Base-by-base conservation (phyloP, 2,113 vertebrate genomes). In the Indicator maculatus region DNA sequence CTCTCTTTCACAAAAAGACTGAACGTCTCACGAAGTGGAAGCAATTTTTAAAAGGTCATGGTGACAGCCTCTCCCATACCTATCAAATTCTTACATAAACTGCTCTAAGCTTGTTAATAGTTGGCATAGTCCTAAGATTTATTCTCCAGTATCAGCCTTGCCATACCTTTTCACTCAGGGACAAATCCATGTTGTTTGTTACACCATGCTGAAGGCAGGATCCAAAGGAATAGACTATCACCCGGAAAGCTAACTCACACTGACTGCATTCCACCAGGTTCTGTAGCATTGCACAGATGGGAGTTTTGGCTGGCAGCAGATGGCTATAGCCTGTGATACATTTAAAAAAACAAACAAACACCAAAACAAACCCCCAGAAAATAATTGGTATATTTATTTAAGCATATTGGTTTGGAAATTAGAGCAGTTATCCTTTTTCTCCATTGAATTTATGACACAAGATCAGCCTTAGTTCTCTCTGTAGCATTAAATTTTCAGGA, bases 231-330 rank as follows among this genome's bases (percentile, higher is more conserved):
- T 96, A 97, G 45, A 98, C 56, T 1, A 98, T 96, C 17, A 99
- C 97, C 53, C 97, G 94, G 24, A 99, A 96, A 33, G 98, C 98
- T 93, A 99, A 94, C 90, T 99, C 98, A 47, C 98, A 98, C 88
- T 99, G 99, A 94, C 98, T 99, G 88, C 98, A 98, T 95, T 99
- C 99, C 92, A 98, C 98, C 36, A 99, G 97, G 97, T 96, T 99
- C 96, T 98, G 98, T 18, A 99, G 95, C 96, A 98, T 97, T 61
- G 97, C 97, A 36, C 82, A 83, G 92, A 99, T 96, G 47, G 98
- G 98, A 12, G 61, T 92, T 61, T 97, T 93, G 36, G 98, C 89
- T 4, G 98, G 98, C 61, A 53, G 69, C 31, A 99, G 93, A 11
- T 98, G 96, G 93, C 98, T 98, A 45, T 95, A 94, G 44, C 98